Base-by-base conservation (phyloP, 2,113 vertebrate species). In the Lamprologus speciosus region DNA sequence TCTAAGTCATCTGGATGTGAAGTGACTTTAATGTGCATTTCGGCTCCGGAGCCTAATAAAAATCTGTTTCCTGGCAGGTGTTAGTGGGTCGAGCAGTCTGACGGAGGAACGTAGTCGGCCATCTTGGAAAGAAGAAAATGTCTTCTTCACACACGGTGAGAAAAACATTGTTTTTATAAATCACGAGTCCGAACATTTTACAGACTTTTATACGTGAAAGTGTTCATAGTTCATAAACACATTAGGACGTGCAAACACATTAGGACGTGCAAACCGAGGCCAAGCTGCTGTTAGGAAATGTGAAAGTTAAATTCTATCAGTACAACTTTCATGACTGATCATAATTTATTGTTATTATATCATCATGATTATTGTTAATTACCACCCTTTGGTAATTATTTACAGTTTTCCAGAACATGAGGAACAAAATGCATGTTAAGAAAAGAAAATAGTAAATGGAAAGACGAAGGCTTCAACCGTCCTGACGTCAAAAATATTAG, bases 181-280 rank as follows among this genome's bases (percentile, higher is more conserved):
- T 57, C 54, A 26, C 0, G 7, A 57, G 54, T 57, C 0, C 0
- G 4, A 57, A 57, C 23, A 57, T 57, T 57, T 57, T 2, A 8
- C 54, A 28, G 55, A 57, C 23, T 57, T 5, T 57, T 8, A 0
- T 16, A 57, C 1, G 4, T 16, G 7, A 57, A 57, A 28, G 9
- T 57, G 13, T 57, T 57, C 2, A 7, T 57, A 16, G 23, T 57
- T 57, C 0, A 57, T 57, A 16, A 28, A 57, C 13, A 14, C 4
- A 57, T 26, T 2, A 14, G 54, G 54, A 3, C 0, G 21, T 1
- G 21, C 54, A 57, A 57, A 14, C 54, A 14, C 4, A 57, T 26
- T 2, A 14, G 54, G 54, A 3, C 0, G 21, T 1, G 21, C 54
- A 57, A 57, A 14, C 54, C 3, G 0, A 57, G 54, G 21, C 21